phyloP scores from a whole-genome alignment of 2,888 invertebrate species.

The Leptinotarsa juncta region DNA sequence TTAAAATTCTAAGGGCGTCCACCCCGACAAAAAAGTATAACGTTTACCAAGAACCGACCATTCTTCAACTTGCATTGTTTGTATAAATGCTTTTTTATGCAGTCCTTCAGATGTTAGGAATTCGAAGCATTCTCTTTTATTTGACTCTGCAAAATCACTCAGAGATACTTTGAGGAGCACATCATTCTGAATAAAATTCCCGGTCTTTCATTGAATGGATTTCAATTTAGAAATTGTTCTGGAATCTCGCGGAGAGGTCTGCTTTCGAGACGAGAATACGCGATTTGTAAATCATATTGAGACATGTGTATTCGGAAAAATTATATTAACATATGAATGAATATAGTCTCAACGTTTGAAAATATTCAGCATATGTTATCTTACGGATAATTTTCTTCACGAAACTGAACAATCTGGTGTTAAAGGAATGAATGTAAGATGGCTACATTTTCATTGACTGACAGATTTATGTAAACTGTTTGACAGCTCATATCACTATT shows the following conservation, averaged over 20 bases:
- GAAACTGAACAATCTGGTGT: too few species aligned
- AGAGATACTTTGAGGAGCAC: slow-evolving; percentile 46
- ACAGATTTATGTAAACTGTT: too few species aligned
- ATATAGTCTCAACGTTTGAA: too few species aligned
- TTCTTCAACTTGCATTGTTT: slow-evolving; percentile 61
- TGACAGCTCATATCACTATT: too few species aligned
- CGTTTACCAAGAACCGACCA: slow-evolving; percentile 40
- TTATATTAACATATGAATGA: too few species aligned
- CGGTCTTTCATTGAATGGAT: slow-evolving; percentile 5
- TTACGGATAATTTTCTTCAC: too few species aligned
- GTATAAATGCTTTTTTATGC: slow-evolving; percentile 63
- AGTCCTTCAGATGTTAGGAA: slow-evolving; percentile 54
- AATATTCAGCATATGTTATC: too few species aligned
- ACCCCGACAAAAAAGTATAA: slow-evolving; percentile 39
- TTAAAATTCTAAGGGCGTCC: slow-evolving; percentile 63
- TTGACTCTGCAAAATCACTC: slow-evolving; percentile 48
- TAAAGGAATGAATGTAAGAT: too few species aligned
- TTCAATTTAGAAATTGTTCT: slow-evolving; percentile 3
- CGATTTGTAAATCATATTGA: too few species aligned
- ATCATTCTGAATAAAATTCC: slow-evolving; percentile 48
- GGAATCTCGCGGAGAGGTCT: background rate
- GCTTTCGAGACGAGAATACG: too few species aligned
- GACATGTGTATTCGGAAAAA: too few species aligned
- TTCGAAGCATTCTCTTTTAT: slow-evolving; percentile 52
- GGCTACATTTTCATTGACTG: too few species aligned